These are phyloP conservation scores for Pseudorectes ferrugineus DNA, from an alignment of 2,113 vertebrate species.

Conservation along the genomic window DNA sequence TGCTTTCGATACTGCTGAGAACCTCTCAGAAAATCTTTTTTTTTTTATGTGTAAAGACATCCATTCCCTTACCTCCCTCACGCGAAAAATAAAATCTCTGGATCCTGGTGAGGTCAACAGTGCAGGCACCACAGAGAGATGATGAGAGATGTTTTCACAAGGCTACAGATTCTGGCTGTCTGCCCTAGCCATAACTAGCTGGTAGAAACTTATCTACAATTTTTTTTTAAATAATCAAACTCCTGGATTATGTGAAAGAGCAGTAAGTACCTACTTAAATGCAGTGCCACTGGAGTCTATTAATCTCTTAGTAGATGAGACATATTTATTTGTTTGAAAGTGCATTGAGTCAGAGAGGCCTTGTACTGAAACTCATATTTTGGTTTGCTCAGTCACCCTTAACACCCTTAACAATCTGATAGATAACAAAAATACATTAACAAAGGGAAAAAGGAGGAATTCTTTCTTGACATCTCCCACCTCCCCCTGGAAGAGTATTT, in stretches of 20 bases:
- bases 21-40: neutral
- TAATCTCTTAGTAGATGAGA: neutral
- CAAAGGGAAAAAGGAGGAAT: neutral
- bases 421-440: neutral
- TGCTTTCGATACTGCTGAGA: neutral
- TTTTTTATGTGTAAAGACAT: neutral
- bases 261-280: neutral
- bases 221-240: neutral
- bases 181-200: neutral
- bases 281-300: neutral
- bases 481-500: neutral
- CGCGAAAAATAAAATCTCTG: neutral
- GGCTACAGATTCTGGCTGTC: neutral
- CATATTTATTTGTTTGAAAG: neutral
- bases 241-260: neutral
- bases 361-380: neutral
- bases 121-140: neutral
- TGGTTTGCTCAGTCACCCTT: neutral
- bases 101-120: neutral
- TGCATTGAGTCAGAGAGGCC: neutral
- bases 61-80: too few relatives aligned
- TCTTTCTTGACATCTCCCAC: neutral
- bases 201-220: neutral
- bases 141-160: neutral
- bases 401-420: neutral